These are phyloP conservation scores for Sminthopsis crassicaudata DNA, from an alignment of 2,113 vertebrate species.

Conservation along the genomic window DNA sequence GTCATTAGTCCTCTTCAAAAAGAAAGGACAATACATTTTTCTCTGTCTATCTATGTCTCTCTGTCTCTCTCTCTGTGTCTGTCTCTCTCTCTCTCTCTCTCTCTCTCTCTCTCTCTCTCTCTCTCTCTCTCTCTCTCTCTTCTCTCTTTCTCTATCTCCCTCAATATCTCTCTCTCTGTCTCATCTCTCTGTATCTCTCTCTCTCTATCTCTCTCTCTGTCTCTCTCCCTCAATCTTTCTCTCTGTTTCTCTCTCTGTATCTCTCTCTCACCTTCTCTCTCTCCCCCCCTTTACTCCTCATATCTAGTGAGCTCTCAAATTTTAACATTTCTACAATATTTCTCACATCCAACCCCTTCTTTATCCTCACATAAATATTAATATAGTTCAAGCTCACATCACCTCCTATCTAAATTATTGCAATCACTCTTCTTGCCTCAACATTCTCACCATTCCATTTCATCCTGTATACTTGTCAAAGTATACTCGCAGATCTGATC, in stretches of 20 bases:
- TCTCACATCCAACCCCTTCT: not conserved
- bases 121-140: not conserved
- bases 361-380: not conserved
- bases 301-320: not conserved
- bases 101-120: not conserved
- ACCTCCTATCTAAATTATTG: not conserved
- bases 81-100: not conserved
- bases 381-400: not conserved
- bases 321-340: not conserved
- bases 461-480: not conserved
- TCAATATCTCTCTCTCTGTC: not conserved
- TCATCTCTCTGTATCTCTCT: not conserved
- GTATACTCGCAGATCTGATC: not conserved
- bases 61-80: not conserved
- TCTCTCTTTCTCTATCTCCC: not conserved
- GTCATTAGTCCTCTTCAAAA: not conserved
- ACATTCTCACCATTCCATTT: not conserved
- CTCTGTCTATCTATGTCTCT: not conserved
- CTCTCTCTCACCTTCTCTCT: not conserved
- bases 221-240: no score
- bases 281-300: not conserved
- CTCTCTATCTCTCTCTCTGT: not conserved
- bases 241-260: not conserved
- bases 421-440: not conserved
- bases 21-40: no score